phyloP scores from a whole-genome alignment of 2,113 vertebrate species.

The Oreochromis spilurus region DNA sequence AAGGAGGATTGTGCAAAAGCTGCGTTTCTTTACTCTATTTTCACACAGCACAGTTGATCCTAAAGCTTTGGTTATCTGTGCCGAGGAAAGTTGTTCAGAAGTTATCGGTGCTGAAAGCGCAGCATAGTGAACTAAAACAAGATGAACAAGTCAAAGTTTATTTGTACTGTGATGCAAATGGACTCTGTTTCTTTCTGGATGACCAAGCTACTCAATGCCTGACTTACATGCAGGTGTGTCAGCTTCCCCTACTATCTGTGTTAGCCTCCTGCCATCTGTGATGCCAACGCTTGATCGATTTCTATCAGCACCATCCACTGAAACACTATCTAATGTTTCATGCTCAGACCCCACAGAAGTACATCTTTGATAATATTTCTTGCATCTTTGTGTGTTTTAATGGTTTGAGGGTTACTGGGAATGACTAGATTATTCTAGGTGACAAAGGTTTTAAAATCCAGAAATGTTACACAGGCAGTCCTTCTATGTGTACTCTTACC shows the following conservation, averaged over 20 bases:
- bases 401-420: background rate
- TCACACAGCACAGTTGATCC: background rate
- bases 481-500: background rate
- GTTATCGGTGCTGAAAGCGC: background rate
- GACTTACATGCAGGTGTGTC: background rate
- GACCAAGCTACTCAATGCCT: background rate
- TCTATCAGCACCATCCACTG: background rate
- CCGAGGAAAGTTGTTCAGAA: background rate
- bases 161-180: background rate
- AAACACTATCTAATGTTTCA: background rate
- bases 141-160: background rate
- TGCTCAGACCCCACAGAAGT: background rate
- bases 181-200: background rate
- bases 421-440: background rate
- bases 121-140: background rate
- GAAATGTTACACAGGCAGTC: background rate
- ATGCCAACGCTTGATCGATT: background rate
- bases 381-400: background rate
- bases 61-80: background rate
- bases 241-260: background rate
- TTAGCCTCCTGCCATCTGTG: background rate
- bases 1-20: background rate
- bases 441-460: background rate
- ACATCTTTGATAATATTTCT: background rate
- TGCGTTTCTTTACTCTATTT: background rate